Base-by-base conservation (phyloP, 2,797 vertebrate genomes). In the Acomys russatus region DNA sequence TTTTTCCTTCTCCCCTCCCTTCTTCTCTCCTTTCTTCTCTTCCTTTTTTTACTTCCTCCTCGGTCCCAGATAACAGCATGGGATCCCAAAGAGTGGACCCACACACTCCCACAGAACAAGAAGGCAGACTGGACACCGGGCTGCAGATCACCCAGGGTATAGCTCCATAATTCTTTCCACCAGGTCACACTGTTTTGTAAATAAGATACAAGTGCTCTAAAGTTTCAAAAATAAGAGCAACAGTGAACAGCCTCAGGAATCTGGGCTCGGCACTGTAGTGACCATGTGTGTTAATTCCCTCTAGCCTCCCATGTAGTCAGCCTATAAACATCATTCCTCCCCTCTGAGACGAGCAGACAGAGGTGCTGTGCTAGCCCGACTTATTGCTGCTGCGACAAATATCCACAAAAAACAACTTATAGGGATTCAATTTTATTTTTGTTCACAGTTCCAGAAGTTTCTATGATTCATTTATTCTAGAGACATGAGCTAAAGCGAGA, bases 271-370 rank as follows among this genome's bases (percentile, higher is more conserved):
- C 59, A 3, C 68, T 86, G 3, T 33, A 59, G 14, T 64, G 4
- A 38, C 77, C 9, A 9, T 0, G 0, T 25, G 28, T 20, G 11
- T 44, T 23, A 28, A 44, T 2, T 51, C 7, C 25, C 9, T 7
- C n/a, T 30, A n/a, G 23, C 44, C 15, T 92, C 25, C 23, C 68
- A 70, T 4, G 25, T 44, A 82, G 64, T 18, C 28, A 12, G 2
- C 3, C 1, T 1, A 18, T 22, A 10, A 80, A 44, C 56, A 66
- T 1, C 38, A 5, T 76, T 33, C n/a, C 3, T 23, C 14, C 66
- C 38, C 51, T 59, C 30, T 56, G 4, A 20, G 76, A 66, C 7
- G 35, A 93, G 23, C 59, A 93, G 63, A 88, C 17, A 25, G 68
- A 88, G 38, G 15, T 23, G 1, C 20, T 38, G n/a, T 33, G 77